Conservation (phyloP, 23 tunicate species). For the Aplidium turbinatum region DNA sequence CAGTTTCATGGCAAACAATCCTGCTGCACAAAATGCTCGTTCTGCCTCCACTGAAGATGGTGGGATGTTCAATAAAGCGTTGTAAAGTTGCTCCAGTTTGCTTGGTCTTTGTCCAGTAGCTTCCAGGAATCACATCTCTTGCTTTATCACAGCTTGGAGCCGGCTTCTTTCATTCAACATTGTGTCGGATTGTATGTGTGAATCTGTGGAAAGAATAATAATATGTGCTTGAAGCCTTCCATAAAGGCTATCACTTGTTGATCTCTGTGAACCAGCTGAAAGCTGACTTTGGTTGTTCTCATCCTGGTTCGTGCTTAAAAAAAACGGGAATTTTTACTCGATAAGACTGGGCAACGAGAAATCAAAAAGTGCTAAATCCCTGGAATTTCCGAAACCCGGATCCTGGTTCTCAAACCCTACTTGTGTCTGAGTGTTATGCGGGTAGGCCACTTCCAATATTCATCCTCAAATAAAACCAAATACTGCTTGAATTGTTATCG, state of each 20-base stretch:
- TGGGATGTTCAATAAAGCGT: slow-evolving; percentile 24
- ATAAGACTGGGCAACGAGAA: slow-evolving; percentile 33
- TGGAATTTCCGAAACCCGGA: slow-evolving; percentile 23
- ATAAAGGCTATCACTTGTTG: too few relatives aligned
- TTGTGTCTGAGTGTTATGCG: too few relatives aligned
- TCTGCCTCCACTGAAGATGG: slow-evolving; percentile 39
- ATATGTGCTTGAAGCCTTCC: too few relatives aligned
- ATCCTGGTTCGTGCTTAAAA: too few relatives aligned
- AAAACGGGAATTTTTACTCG: slow-evolving; percentile 25
- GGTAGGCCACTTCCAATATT: too few relatives aligned
- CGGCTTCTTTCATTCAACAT: slow-evolving; percentile 22
- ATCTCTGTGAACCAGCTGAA: too few relatives aligned
- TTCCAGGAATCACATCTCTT: slow-evolving; percentile 32
- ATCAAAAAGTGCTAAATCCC: slow-evolving; percentile 24
- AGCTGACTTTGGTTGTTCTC: too few relatives aligned
- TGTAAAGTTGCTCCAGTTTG: slow-evolving; percentile 32
- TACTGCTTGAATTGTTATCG: too few relatives aligned
- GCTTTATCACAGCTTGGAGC: slow-evolving; percentile 24
- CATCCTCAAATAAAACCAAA: too few relatives aligned
- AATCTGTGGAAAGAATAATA: slow-evolving; percentile 17
- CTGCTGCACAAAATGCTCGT: slow-evolving; percentile 43
- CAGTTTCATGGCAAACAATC: slow-evolving; percentile 26
- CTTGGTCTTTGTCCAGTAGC: slow-evolving; percentile 41
- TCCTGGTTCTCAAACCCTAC: slow-evolving; percentile 43
- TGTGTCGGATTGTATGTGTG: slow-evolving; percentile 3